These are phyloP conservation scores for Chinchilla lanigera DNA, from an alignment of 2,113 vertebrate species.

Conservation along the genomic window DNA sequence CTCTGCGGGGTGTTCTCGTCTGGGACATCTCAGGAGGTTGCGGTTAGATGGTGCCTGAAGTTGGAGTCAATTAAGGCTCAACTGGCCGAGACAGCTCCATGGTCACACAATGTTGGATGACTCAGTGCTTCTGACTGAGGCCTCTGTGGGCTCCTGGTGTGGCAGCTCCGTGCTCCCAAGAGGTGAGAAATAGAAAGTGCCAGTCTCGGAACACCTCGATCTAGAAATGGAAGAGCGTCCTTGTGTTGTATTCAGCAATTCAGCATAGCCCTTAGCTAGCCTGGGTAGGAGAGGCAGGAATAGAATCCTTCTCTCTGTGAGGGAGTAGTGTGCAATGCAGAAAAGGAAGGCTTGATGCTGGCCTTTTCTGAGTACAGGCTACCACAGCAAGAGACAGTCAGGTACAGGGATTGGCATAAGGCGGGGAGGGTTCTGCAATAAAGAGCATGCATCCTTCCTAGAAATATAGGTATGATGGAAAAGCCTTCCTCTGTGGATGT, in stretches of 20 bases:
- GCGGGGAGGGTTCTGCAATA: neutral
- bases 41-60: neutral
- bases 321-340: neutral
- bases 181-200: neutral
- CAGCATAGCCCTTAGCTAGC: neutral
- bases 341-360: neutral
- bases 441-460: neutral
- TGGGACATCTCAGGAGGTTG: rapidly evolving
- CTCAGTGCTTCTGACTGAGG: neutral
- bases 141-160: neutral
- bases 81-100: neutral
- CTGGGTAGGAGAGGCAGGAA: neutral
- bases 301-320: neutral
- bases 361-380: neutral
- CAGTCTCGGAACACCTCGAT: neutral
- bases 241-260: neutral
- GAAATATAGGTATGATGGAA: neutral
- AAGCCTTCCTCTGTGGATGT: neutral
- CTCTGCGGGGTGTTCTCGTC: neutral
- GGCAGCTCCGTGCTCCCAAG: neutral
- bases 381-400: neutral
- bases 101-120: neutral
- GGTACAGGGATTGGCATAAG: neutral
- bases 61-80: neutral
- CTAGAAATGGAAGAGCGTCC: neutral